Evolutionary conservation across 2,888 invertebrate genomes (phyloP).

Genomic region (Corythucha ciliata): DNA sequence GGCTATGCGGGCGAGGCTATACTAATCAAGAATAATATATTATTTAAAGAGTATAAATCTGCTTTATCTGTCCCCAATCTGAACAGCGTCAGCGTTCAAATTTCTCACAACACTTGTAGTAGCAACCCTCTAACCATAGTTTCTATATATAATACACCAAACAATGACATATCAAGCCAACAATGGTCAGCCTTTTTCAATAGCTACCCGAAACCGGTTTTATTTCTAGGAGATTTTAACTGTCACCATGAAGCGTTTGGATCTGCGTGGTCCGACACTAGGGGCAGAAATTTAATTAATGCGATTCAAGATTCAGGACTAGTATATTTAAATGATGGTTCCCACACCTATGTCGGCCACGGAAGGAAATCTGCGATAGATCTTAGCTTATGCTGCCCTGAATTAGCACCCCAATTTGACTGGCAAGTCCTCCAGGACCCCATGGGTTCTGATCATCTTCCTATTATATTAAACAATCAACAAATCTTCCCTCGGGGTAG

Average conservation of each 20-base stretch:
- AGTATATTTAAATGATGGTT: slow-evolving; percentile 1
- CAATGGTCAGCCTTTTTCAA: no score
- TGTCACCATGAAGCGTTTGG: slow-evolving; percentile 3
- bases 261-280: not conserved
- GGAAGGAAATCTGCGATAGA: slow-evolving; percentile 6
- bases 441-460: slow-evolving; percentile 11
- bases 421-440: slow-evolving; percentile 7
- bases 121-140: no score
- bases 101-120: no score
- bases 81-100: no score
- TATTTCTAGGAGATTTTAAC: slow-evolving; percentile 15
- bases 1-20: no score
- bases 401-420: not conserved
- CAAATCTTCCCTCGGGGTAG: not conserved
- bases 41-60: no score
- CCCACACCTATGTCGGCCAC: not conserved
- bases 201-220: no score
- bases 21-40: no score
- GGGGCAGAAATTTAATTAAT: not conserved
- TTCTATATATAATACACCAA: no score
- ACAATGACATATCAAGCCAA: no score
- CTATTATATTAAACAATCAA: not conserved
- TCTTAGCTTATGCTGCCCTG: not conserved
- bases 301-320: not conserved
- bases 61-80: no score